These are phyloP conservation scores for Pelodytes ibericus DNA, from an alignment of 2,797 vertebrate species.

Conservation along the genomic window DNA sequence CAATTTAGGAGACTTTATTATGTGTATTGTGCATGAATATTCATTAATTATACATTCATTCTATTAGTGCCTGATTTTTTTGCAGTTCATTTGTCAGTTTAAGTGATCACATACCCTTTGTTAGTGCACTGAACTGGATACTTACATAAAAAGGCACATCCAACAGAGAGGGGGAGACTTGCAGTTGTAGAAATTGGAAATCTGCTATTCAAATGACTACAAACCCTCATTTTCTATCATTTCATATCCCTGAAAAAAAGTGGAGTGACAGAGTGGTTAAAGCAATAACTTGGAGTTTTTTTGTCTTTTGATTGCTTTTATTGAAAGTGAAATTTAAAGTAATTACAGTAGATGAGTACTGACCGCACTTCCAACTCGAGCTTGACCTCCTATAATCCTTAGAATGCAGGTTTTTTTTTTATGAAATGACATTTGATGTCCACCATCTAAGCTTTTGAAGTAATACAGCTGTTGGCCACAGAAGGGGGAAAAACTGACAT, in stretches of 20 bases:
- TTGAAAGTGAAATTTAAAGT: conserved; percentile 49
- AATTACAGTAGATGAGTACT: conserved; percentile 33
- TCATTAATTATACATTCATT: no score
- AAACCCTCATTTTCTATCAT: conserved; percentile 31
- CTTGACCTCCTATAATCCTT: conserved; percentile 27
- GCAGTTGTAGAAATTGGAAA: conserved; percentile 6
- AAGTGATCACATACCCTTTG: no score
- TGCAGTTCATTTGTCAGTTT: no score
- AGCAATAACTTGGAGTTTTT: conserved; percentile 37
- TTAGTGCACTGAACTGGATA: no score
- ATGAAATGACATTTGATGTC: conserved; percentile 47
- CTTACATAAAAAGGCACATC: no score
- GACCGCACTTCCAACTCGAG: conserved; percentile 20
- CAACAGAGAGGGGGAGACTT: background rate
- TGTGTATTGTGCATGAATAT: no score
- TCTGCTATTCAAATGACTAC: conserved; percentile 23
- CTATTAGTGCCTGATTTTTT: no score
- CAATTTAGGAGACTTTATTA: no score
- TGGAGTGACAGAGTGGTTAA: conserved; percentile 28
- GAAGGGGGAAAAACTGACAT: background rate
- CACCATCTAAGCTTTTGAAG: conserved; percentile 25
- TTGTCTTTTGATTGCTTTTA: conserved; percentile 51
- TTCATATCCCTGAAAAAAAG: conserved; percentile 35
- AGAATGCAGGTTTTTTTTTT: conserved; percentile 35
- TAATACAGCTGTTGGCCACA: background rate